Base-by-base conservation (phyloP, 2,888 invertebrate genomes). In the Yponomeuta evonymella region DNA sequence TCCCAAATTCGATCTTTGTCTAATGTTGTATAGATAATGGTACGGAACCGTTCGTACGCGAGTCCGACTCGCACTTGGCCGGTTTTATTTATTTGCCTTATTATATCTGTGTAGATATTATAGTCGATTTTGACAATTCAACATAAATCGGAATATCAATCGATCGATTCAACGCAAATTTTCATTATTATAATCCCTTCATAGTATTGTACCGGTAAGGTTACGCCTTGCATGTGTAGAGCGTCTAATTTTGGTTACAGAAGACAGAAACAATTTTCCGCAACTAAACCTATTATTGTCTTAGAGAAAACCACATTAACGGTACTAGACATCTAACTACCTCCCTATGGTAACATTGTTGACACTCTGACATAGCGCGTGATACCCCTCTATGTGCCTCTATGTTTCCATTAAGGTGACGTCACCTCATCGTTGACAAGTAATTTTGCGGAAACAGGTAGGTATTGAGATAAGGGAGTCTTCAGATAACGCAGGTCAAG, bases 371-470 rank as follows among this genome's bases (percentile, higher is more conserved):
- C 51, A 58, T 15, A 15, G 51, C 51, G 15, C 15, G 15, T 58
- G 51, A 58, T 58, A 15, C 51, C 51, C 23, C 23, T 23, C 23
- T 23, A 23, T 23, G 23, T 23, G 10, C 15, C 6, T 15, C 62
- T 63, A 63, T 23, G 69, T 69, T 69, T 69, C 69, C 69, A 48
- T 69, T 51, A 69, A 30, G 29, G 48, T 78, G 75, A 78, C 77
- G 76, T 75, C 74, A 76, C 67, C 64, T 58, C 30, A 48, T 67
- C 69, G 68, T 72, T 75, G 77, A 77, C 76, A 74, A 71, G 71
- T 71, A 72, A 75, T 76, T 76, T 74, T 73, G 71, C 71, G 75
- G 76, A 76, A 76, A 74, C 70, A 69, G 68, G 48, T 69, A 69
- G 29, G 68, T 69, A 67, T n/a, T 29, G 48, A 69, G 51, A 67